Conservation (phyloP, 2,888 invertebrate species). For the Pogonocherus hispidulus region DNA sequence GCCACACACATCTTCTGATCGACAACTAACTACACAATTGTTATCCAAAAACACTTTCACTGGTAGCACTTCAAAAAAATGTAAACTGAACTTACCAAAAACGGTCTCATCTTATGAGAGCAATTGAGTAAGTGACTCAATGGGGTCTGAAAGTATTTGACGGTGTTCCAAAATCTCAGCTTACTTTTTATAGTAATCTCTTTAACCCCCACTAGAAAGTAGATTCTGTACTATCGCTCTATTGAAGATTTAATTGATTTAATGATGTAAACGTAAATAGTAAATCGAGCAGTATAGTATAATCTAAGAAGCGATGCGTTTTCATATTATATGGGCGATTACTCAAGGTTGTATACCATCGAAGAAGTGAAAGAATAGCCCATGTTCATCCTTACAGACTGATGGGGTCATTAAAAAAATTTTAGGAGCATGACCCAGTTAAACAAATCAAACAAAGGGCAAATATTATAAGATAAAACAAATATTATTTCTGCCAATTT, state of each 20-base stretch:
- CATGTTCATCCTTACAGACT: not conserved
- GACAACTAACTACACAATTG: not conserved
- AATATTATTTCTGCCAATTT: not conserved
- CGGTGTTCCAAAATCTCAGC: slow-evolving; percentile 47
- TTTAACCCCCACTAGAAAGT: slow-evolving; percentile 36
- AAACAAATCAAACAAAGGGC: not conserved
- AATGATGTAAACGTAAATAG: slow-evolving; percentile 43
- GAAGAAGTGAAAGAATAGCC: slow-evolving; percentile 15
- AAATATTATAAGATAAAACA: not conserved
- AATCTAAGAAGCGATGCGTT: slow-evolving; percentile 19
- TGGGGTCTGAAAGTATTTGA: slow-evolving; percentile 77
- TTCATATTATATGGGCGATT: not conserved
- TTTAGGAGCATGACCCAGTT: slow-evolving; percentile 12
- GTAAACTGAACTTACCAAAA: slow-evolving; percentile 51
- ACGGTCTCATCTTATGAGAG: slow-evolving; percentile 47
- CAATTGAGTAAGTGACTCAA: slow-evolving; percentile 60
- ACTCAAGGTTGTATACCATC: slow-evolving; percentile 18
- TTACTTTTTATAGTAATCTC: slow-evolving; percentile 14
- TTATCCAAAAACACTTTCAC: slow-evolving; percentile 3
- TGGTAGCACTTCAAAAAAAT: not conserved
- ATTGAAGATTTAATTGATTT: slow-evolving; percentile 41
- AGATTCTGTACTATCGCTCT: slow-evolving; percentile 33
- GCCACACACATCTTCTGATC: not conserved
- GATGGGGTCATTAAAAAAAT: slow-evolving; percentile 12
- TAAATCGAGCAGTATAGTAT: slow-evolving; percentile 36